Conservation (phyloP, 1,140 invertebrate genomes). For the Vanessa atalanta region DNA sequence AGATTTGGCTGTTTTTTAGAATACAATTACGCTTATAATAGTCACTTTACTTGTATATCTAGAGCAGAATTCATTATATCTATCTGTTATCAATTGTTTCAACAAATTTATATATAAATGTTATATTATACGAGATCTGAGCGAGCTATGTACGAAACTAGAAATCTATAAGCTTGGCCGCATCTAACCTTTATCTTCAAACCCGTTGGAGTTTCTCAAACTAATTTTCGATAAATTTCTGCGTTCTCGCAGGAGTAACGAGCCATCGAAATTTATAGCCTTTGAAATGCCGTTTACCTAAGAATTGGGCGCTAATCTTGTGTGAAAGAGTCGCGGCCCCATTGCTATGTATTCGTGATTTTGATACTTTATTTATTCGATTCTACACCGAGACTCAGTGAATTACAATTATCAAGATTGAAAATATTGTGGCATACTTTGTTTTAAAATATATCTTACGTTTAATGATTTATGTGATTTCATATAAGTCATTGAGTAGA, state of each 20-base stretch:
- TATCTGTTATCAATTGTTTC: background rate
- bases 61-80: too few relatives aligned
- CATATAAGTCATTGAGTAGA: too few relatives aligned
- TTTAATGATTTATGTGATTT: too few relatives aligned
- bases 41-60: too few relatives aligned
- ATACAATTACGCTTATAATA: too few relatives aligned
- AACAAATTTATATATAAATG: background rate
- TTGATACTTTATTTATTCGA: slow-evolving; percentile 43
- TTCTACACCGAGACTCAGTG: slow-evolving; percentile 18
- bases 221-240: slow-evolving; percentile 78
- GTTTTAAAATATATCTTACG: background rate
- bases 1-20: too few relatives aligned
- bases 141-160: slow-evolving; percentile 1
- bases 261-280: slow-evolving; percentile 76
- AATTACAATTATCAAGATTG: slow-evolving; percentile 10
- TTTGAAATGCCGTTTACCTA: slow-evolving; percentile 75
- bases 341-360: slow-evolving; percentile 48
- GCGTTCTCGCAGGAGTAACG: slow-evolving; percentile 72
- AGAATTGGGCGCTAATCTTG: slow-evolving; percentile 79
- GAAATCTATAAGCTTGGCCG: slow-evolving; percentile 43
- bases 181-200: slow-evolving; percentile 47
- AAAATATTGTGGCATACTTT: slow-evolving; percentile 25
- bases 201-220: slow-evolving; percentile 51
- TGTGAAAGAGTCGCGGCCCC: slow-evolving; percentile 65
- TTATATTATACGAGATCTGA: background rate